Evolutionary conservation across 2,888 invertebrate genomes (phyloP), one percentile per base, ranked within the genome.

Genomic region (Brachypalpus laphriformis): DNA sequence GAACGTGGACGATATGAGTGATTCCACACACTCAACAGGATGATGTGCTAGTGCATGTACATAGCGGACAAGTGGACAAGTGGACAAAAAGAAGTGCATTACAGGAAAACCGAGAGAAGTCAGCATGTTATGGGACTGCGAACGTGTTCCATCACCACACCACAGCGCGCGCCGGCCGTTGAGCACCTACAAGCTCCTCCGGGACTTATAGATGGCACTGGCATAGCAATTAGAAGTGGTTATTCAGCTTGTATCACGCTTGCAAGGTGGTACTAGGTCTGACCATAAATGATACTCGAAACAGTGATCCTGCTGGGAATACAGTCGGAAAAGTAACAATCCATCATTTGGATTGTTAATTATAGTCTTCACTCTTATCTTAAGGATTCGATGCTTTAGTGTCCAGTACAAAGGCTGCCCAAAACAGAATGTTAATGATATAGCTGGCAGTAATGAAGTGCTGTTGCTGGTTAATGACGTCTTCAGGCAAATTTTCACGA

Each of bases 291-390:
- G 47, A 20, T 1, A 34, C 47, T 20, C 20, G 3, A 16, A 42
- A 31, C 61, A 28, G 28, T n/a, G 45, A 63, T 31, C 28, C 42
- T 63, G 22, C 47, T 49, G 47, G 28, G 28, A 63, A 63, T 45
- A 31, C 18, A 47, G 20, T 14, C 63, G 18, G 14, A n/a, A 16
- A 8, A 14, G 34, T n/a, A 22, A 31, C 18, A 18, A 40, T 42
- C 57, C 31, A 71, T 71, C 71, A 71, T 59, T 49, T 49, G 37
- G 72, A 40, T 37, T 40, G 54, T 51, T 72, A 72, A 72, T 72
- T 51, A 51, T 14, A 22, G 49, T 61, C 28, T 59, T 71, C 49
- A 28, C 49, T 59, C 18, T 25, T 49, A 49, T 28, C 49, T 49
- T 25, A 28, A 28, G 18, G 51, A 28, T 28, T 28, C 20, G 8